Conservation (phyloP, 2,888 invertebrate genomes). For the Leptopterna dolabrata region DNA sequence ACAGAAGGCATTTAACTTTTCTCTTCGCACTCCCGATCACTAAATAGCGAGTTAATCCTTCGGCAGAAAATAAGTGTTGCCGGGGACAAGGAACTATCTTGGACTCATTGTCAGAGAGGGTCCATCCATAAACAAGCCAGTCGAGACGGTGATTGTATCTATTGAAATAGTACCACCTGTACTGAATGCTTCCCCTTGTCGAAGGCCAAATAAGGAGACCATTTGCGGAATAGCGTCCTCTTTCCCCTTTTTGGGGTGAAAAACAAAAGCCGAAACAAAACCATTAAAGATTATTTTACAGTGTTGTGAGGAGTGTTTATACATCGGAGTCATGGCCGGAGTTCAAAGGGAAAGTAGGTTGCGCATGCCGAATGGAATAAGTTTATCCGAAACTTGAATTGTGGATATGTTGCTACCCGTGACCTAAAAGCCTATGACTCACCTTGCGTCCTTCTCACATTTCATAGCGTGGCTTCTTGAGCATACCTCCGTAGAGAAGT, state of each 20-base stretch:
- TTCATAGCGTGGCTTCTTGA: not conserved
- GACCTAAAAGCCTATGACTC: not conserved
- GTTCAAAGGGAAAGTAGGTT: slow-evolving; percentile 36
- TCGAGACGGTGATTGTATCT: slow-evolving; percentile 56
- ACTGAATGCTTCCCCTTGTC: slow-evolving; percentile 55
- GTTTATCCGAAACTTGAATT: slow-evolving; percentile 35
- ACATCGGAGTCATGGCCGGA: slow-evolving; percentile 22
- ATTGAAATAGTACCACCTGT: slow-evolving; percentile 58
- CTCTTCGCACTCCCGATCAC: slow-evolving; percentile 49
- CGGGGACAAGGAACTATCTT: slow-evolving; percentile 48
- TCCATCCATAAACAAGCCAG: slow-evolving; percentile 57
- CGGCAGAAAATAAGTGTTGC: slow-evolving; percentile 28
- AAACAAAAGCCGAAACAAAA: slow-evolving; percentile 21
- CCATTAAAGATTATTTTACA: slow-evolving; percentile 38
- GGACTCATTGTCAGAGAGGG: slow-evolving; percentile 53
- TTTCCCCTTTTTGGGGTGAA: slow-evolving; percentile 10
- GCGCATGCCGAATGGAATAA: slow-evolving; percentile 22
- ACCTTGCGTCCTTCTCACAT: not conserved
- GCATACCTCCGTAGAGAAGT: not conserved
- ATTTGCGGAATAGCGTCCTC: slow-evolving; percentile 33
- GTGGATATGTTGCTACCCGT: slow-evolving; percentile 15
- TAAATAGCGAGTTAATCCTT: slow-evolving; percentile 51
- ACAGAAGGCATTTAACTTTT: slow-evolving; percentile 16
- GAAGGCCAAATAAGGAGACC: slow-evolving; percentile 47
- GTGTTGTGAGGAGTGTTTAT: slow-evolving; percentile 12